A percentile compares a stretch with the other conserved stretches of the same genome.
Conservation (phyloP, 2,113 vertebrate genomes). For the Archocentrus centrarchus region DNA sequence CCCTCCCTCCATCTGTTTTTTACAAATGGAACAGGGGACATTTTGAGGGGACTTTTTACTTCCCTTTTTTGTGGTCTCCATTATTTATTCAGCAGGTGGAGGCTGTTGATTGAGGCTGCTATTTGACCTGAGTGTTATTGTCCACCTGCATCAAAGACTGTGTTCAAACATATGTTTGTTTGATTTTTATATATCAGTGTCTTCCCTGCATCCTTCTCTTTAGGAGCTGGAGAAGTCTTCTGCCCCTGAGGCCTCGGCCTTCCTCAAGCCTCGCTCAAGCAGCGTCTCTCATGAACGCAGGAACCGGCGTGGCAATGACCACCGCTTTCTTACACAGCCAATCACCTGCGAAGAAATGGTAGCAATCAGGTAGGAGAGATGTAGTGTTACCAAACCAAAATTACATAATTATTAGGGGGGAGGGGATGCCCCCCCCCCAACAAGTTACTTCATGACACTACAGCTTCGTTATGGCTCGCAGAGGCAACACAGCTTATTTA, state of each 20-base stretch:
- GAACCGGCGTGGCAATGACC: constrained; percentile 70
- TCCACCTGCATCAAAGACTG: not conserved
- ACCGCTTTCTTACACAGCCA: constrained; percentile 80
- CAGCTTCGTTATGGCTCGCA: too few species aligned
- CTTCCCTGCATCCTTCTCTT: not conserved
- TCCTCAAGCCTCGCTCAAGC: constrained; percentile 77
- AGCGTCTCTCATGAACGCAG: constrained; percentile 69
- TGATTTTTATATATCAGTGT: not conserved
- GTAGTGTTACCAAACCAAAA: not conserved
- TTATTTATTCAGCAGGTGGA: constrained; percentile 28
- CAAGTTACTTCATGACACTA: too few species aligned
- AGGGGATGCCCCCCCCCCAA: too few species aligned
- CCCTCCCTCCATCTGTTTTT: constrained; percentile 7
- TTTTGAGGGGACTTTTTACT: constrained; percentile 30
- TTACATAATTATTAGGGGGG: not conserved
- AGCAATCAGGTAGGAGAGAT: constrained; percentile 69
- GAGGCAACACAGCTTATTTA: too few species aligned
- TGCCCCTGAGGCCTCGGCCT: constrained; percentile 62
- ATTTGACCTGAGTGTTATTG: not conserved
- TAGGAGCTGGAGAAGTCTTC: constrained; percentile 83
- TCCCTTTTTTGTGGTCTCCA: constrained; percentile 21
- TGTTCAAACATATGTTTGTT: not conserved
- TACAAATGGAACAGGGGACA: constrained; percentile 50
- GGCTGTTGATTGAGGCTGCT: not conserved
- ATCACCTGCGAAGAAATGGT: constrained; percentile 79